Conservation (phyloP, 2,113 vertebrate species). For the Pyrgilauda ruficollis region DNA sequence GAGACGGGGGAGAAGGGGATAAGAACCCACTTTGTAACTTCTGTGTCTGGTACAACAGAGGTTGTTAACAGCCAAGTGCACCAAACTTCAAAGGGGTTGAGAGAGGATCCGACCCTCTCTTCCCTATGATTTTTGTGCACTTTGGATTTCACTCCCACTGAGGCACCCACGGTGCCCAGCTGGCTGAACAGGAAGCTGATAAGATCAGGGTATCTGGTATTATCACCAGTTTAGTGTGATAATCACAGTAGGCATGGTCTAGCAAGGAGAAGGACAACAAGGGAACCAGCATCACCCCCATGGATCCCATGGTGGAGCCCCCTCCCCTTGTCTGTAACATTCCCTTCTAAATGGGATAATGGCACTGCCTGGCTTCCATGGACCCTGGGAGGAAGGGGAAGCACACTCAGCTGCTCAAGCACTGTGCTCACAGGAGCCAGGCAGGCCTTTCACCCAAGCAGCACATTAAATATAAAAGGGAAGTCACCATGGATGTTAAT, state of each 20-base stretch:
- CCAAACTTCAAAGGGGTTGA: background rate
- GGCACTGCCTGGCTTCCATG: rapidly evolving
- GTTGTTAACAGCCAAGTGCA: background rate
- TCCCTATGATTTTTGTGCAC: background rate
- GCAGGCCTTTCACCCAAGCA: background rate
- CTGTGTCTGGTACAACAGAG: background rate
- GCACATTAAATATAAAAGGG: constrained; percentile 33
- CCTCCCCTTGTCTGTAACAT: rapidly evolving
- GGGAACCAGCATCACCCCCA: background rate
- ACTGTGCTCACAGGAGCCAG: background rate
- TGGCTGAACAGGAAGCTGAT: background rate
- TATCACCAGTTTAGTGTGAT: background rate
- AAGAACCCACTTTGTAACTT: background rate
- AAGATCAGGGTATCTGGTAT: background rate
- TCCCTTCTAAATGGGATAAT: rapidly evolving
- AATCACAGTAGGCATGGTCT: background rate
- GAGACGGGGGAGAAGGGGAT: background rate
- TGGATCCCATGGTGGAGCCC: rapidly evolving
- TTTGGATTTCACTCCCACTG: rapidly evolving
- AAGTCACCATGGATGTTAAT: constrained; percentile 35
- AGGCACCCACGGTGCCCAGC: background rate
- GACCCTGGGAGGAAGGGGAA: background rate
- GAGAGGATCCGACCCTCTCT: background rate
- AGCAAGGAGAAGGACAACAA: background rate
- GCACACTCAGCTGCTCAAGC: background rate